These are phyloP conservation scores for Malacoctenus gilli DNA, from an alignment of 2,797 vertebrate genomes.

Conservation along the genomic window DNA sequence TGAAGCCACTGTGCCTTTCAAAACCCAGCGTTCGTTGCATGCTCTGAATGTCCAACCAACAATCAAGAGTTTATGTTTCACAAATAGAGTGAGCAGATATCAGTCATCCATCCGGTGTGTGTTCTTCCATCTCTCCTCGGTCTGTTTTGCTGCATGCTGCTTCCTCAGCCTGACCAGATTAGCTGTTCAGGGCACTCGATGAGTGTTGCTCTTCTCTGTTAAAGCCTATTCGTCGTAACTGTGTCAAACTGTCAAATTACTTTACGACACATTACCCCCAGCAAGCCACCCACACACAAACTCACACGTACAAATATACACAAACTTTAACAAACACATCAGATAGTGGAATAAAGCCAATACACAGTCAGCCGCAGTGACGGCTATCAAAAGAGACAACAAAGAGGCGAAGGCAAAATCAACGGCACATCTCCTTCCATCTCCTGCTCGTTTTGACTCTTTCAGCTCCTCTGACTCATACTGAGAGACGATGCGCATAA, in stretches of 20 bases:
- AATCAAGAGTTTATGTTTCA: too few species aligned
- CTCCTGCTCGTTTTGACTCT: background rate
- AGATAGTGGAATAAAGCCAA: constrained; percentile 8
- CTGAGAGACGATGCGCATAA: background rate
- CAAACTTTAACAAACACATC: constrained; percentile 13
- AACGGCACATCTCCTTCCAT: constrained; percentile 9
- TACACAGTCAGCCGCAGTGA: constrained; percentile 14
- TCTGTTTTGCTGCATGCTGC: constrained; percentile 8
- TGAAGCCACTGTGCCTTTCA: too few species aligned
- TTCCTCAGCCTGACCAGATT: constrained; percentile 32
- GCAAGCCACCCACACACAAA: constrained; percentile 1
- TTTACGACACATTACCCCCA: constrained; percentile 17
- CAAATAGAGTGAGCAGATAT: constrained; percentile 16
- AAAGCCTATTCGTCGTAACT: constrained; percentile 25
- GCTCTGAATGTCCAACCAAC: too few species aligned
- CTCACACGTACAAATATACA: background rate
- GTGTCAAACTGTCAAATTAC: constrained; percentile 32
- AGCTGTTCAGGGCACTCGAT: constrained; percentile 14
- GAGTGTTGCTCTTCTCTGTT: constrained; percentile 14
- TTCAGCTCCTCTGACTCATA: background rate
- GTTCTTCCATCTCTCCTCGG: constrained; percentile 35
- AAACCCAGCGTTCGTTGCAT: too few species aligned
- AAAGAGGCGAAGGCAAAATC: constrained; percentile 7
- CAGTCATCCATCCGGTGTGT: constrained; percentile 24
- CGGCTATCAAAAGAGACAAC: constrained; percentile 28